phyloP scores from a whole-genome alignment of 2,888 invertebrate species.

The Stenoptilia bipunctidactyla region DNA sequence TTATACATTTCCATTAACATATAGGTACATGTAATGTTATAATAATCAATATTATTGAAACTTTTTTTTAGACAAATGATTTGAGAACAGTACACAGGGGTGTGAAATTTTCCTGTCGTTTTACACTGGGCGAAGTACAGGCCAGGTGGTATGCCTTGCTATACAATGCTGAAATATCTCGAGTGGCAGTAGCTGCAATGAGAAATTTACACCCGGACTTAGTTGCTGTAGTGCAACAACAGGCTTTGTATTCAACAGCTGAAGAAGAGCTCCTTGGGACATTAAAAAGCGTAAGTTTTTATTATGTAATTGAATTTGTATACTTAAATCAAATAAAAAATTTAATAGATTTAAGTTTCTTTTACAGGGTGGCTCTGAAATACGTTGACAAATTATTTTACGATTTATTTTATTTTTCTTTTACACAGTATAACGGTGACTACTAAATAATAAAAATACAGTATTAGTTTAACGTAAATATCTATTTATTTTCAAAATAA shows the following conservation, averaged over 20 bases:
- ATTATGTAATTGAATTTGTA: not conserved
- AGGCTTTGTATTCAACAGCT: conserved; percentile 88
- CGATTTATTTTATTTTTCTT: too few species aligned
- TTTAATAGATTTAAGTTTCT: not conserved
- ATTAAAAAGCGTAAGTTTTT: conserved; percentile 74
- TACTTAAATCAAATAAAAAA: not conserved
- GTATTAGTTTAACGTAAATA: too few species aligned
- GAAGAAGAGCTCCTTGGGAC: conserved; percentile 90
- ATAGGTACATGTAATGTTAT: too few species aligned
- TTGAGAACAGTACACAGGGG: conserved; percentile 87
- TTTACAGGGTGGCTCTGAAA: too few species aligned
- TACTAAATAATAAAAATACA: too few species aligned
- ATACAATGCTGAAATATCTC: conserved; percentile 94
- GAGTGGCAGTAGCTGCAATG: conserved; percentile 93
- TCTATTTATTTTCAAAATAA: too few species aligned
- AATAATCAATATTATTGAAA: too few species aligned
- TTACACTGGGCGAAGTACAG: conserved; percentile 93
- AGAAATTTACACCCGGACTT: conserved; percentile 93
- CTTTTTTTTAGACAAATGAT: conserved; percentile 81
- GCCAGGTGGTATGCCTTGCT: conserved; percentile 96
- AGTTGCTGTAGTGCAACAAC: conserved; percentile 87
- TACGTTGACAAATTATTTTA: too few species aligned
- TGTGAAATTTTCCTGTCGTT: conserved; percentile 95
- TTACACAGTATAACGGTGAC: too few species aligned
- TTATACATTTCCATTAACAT: too few species aligned